phyloP scores from a whole-genome alignment of 2,113 vertebrate genomes.

The Ceuthmochares aereus region DNA sequence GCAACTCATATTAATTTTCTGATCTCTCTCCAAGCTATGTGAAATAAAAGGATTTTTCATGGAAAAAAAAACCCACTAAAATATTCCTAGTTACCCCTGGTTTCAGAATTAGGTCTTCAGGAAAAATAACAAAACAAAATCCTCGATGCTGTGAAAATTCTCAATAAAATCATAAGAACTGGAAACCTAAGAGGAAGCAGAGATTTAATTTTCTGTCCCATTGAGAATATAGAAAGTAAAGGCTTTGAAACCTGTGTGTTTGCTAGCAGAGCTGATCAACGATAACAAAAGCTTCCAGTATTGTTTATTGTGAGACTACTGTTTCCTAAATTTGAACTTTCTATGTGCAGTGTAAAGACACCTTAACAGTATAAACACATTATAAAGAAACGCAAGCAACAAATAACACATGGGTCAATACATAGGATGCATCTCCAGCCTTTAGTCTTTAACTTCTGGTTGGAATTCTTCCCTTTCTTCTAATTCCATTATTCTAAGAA shows the following conservation, averaged over 20 bases:
- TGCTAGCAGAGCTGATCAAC: not conserved
- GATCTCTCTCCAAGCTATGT: not conserved
- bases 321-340: not conserved
- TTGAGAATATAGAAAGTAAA: not conserved
- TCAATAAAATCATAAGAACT: not conserved
- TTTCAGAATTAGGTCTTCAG: not conserved
- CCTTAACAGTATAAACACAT: not conserved
- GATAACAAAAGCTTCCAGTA: not conserved
- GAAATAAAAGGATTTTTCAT: not conserved
- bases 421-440: not conserved
- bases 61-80: not conserved
- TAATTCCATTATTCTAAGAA: not conserved
- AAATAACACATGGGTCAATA: not conserved
- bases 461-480: not conserved
- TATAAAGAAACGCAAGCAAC: not conserved
- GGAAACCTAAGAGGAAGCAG: not conserved
- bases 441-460: not conserved
- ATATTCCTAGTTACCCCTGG: not conserved
- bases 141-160: not conserved
- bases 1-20: not conserved
- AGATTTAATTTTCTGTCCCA: not conserved
- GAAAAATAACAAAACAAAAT: not conserved
- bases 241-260: not conserved
- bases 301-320: not conserved
- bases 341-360: not conserved